These are phyloP conservation scores for Sminthurides bifidus DNA, from an alignment of 1,140 invertebrate genomes.

Conservation along the genomic window DNA sequence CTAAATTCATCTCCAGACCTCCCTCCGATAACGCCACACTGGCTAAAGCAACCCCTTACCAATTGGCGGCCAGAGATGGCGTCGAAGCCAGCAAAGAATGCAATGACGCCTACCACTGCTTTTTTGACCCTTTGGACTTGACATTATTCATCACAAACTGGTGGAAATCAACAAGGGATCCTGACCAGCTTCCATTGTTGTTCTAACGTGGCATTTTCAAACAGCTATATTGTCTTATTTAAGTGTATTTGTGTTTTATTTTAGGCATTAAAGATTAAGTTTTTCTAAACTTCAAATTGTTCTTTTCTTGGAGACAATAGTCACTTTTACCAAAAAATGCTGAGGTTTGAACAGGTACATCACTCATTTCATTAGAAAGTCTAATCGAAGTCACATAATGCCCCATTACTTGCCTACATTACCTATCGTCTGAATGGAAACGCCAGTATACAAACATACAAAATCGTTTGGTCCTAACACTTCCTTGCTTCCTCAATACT, in stretches of 20 bases:
- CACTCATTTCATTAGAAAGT: no score
- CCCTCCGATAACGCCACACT: slow-evolving; percentile 11
- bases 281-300: background rate
- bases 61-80: slow-evolving; percentile 19
- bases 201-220: background rate
- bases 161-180: slow-evolving; percentile 23
- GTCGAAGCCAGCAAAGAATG: slow-evolving; percentile 17
- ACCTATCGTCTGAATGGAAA: no score
- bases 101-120: slow-evolving; percentile 14
- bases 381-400: no score
- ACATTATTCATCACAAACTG: slow-evolving; percentile 14
- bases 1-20: no score
- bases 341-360: background rate
- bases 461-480: no score
- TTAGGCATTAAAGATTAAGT: background rate
- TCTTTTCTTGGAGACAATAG: background rate
- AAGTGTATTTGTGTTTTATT: background rate
- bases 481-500: no score
- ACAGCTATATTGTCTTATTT: background rate
- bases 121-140: slow-evolving; percentile 23
- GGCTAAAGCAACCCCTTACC: slow-evolving; percentile 10
- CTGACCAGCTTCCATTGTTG: slow-evolving; percentile 12
- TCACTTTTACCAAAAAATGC: background rate
- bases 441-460: no score
- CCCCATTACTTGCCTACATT: no score